Base-by-base conservation (phyloP, 2,888 invertebrate genomes). In the Cantharis rustica region DNA sequence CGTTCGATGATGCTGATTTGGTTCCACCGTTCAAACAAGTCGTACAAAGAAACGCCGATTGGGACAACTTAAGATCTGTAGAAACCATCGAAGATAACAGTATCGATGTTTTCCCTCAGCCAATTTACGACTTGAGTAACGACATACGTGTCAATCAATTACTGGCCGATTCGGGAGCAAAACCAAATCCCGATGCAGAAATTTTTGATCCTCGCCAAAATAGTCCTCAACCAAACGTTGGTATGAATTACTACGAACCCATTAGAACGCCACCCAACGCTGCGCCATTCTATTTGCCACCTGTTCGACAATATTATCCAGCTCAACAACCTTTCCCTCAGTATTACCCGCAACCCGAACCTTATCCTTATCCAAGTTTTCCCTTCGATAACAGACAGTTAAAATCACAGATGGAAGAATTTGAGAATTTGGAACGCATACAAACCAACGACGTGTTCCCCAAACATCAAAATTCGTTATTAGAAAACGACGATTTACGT, bases 131-230 rank as follows among this genome's bases (percentile, higher is more conserved):
- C 79, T 75, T 83, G 31, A 78, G 77, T 68, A 80, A 79, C 47
- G 83, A 83, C 47, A 83, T 81, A 10, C 71, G 79, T 16, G 81
- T 83, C 9, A 83, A 83, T 71, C 78, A 81, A 15, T 74, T 81
- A 27, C 27, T 81, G 76, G 71, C 68, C 10, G 75, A 75, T 62
- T 81, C 83, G 10, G 85, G 84, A 5, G 83, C 81, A n/a, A 82
- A 82, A 16, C 77, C 72, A 7, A 85, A 87, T 81, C 86, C 87
- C 0, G 86, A 87, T 80, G 87, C 87, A 0, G 87, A 87, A 79
- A 80, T 86, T 26, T 81, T 85, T 74, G 78, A 82, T 26, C 13
- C 64, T 3, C n/a, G 23, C 3, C 62, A 66, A 20, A 23, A 23
- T 4, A 20, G 13, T 10, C 17, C 20, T 20, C 64, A 17, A 63